phyloP scores from a whole-genome alignment of 2,113 vertebrate genomes.

The Maccullochella peelii region DNA sequence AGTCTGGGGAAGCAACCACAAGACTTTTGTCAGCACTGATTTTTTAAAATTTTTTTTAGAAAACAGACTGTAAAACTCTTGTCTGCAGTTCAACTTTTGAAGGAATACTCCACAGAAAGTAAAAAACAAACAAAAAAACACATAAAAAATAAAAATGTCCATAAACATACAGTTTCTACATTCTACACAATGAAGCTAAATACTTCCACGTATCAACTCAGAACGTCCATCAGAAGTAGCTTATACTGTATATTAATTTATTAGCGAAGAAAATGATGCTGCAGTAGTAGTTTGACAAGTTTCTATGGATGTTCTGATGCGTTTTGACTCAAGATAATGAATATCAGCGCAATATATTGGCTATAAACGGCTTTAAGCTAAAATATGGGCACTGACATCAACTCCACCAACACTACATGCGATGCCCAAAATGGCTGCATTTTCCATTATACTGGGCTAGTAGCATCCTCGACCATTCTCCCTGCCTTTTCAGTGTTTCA shows the following conservation, averaged over 20 bases:
- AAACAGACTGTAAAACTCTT: no score
- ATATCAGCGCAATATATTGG: not conserved
- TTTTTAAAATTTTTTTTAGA: no score
- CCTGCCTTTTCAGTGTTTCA: not conserved
- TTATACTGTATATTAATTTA: not conserved
- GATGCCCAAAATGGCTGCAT: conserved; percentile 28
- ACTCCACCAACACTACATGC: not conserved
- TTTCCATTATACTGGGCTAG: not conserved
- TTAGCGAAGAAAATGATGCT: not conserved
- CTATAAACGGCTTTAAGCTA: not conserved
- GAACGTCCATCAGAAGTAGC: not conserved
- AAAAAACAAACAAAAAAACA: no score
- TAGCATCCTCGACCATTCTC: conserved; percentile 24
- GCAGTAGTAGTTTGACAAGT: not conserved
- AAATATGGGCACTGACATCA: not conserved
- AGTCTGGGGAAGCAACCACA: no score
- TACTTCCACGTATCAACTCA: not conserved
- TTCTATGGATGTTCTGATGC: not conserved
- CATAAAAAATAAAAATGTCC: no score
- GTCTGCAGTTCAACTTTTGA: no score
- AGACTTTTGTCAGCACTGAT: no score
- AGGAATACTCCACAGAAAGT: no score
- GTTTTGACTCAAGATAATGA: not conserved
- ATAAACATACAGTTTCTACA: no score
- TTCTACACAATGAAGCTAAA: not conserved